These are phyloP conservation scores for Calonectris borealis DNA, from an alignment of 2,113 vertebrate species.

Conservation along the genomic window DNA sequence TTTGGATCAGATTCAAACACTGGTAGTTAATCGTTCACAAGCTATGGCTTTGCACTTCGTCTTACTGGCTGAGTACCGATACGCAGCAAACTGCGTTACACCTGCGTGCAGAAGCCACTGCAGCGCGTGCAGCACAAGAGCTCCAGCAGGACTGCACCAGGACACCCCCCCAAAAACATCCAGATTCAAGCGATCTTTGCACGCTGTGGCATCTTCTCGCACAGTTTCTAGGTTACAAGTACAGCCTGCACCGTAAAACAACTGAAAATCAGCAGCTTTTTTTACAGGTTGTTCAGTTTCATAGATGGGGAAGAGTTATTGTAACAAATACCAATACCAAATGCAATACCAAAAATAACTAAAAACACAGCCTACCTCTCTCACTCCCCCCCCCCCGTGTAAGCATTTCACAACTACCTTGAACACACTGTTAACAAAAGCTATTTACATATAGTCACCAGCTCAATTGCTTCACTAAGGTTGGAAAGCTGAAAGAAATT, in stretches of 20 bases:
- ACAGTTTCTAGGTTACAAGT: neutral
- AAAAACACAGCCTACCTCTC: neutral
- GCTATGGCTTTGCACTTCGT: neutral
- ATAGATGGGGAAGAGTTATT: neutral
- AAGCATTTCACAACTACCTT: neutral
- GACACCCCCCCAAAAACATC: neutral
- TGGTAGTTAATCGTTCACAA: neutral
- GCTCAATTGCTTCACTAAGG: neutral
- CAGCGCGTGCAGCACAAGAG: rapidly evolving
- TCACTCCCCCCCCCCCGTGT: neutral
- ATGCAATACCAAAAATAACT: neutral
- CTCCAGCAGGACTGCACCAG: neutral
- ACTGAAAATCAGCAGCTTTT: neutral
- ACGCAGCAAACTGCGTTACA: rapidly evolving
- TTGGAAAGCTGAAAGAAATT: neutral
- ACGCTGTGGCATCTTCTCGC: neutral
- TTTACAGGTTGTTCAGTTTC: neutral
- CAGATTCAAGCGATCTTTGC: neutral
- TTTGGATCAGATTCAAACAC: neutral
- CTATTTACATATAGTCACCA: neutral
- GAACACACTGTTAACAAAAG: neutral
- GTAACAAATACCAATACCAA: neutral
- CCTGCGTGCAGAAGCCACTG: neutral
- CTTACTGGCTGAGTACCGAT: rapidly evolving
- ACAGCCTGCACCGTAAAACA: neutral